These are phyloP conservation scores for Paraplagusia blochii DNA, from an alignment of 2,113 vertebrate genomes.

Conservation along the genomic window DNA sequence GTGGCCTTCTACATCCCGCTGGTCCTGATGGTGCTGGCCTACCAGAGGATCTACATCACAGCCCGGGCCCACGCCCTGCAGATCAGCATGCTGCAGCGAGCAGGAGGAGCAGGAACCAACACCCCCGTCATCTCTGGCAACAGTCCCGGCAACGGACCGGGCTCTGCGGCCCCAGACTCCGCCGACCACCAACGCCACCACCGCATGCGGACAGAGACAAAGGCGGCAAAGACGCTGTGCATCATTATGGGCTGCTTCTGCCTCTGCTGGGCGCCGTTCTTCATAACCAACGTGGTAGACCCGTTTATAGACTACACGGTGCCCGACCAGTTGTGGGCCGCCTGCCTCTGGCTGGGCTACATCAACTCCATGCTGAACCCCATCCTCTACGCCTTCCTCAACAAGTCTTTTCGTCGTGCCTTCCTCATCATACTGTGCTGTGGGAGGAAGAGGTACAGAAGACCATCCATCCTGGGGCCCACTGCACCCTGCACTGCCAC, in stretches of 20 bases:
- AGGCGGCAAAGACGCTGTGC: slow-evolving; percentile 96
- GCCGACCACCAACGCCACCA: slow-evolving; percentile 88
- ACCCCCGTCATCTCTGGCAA: slow-evolving; percentile 1
- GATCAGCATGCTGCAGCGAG: slow-evolving; percentile 89
- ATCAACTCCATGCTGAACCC: slow-evolving; percentile 99
- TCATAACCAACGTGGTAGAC: slow-evolving; percentile 95
- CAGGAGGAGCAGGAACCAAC: slow-evolving; percentile 74
- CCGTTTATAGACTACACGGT: slow-evolving; percentile 94
- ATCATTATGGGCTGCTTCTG: slow-evolving; percentile 99
- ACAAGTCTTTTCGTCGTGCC: slow-evolving; percentile 98
- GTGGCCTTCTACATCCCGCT: slow-evolving; percentile 99
- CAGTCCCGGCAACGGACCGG: slow-evolving; percentile 1
- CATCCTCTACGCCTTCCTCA: slow-evolving; percentile 98
- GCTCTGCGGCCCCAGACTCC: slow-evolving; percentile 59
- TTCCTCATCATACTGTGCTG: slow-evolving; percentile 99
- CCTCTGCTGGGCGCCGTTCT: slow-evolving; percentile 98
- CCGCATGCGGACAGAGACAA: slow-evolving; percentile 95
- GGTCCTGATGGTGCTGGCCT: slow-evolving; percentile 95
- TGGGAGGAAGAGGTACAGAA: slow-evolving; percentile 87
- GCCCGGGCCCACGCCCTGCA: slow-evolving; percentile 91
- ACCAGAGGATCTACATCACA: slow-evolving; percentile 95
- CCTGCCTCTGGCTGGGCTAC: slow-evolving; percentile 98
- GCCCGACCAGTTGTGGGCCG: slow-evolving; percentile 88
- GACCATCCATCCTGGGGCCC: slow-evolving; percentile 87
- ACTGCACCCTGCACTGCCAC: slow-evolving; percentile 84